Conservation (phyloP, 2,888 invertebrate species). For the Xanthia icteritia region DNA sequence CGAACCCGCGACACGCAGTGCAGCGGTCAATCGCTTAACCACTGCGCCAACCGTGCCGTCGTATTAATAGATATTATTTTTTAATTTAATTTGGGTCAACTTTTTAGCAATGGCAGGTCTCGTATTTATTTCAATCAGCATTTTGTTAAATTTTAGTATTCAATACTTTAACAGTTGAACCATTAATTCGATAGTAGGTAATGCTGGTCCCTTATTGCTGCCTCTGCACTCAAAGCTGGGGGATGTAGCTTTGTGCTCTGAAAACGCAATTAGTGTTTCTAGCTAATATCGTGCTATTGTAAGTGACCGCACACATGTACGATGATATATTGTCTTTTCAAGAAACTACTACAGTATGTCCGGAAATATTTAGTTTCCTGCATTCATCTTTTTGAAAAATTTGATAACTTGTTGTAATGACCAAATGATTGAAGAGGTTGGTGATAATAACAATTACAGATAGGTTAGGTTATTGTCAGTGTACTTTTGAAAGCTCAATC, state of each 20-base stretch:
- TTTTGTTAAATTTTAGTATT: no score
- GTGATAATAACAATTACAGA: not conserved
- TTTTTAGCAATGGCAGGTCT: no score
- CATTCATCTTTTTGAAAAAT: not conserved
- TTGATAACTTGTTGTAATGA: not conserved
- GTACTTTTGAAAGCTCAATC: not conserved
- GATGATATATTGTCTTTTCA: not conserved
- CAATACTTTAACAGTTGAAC: not conserved
- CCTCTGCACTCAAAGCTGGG: conserved; percentile 32
- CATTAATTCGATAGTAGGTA: conserved; percentile 1
- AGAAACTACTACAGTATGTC: not conserved
- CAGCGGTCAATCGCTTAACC: no score
- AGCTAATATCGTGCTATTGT: conserved; percentile 11
- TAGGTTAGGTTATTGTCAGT: not conserved
- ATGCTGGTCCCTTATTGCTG: conserved; percentile 23
- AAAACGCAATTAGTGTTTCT: conserved; percentile 48
- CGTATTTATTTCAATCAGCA: no score
- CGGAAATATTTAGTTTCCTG: not conserved
- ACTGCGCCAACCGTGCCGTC: no score
- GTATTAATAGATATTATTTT: not conserved
- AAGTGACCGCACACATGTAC: conserved; percentile 6
- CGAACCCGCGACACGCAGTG: no score
- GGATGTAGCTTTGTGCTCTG: conserved; percentile 42
- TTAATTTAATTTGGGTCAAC: not conserved
- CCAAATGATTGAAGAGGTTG: not conserved